Evolutionary conservation across 2,888 invertebrate genomes (phyloP).

Genomic region (Agrochola circellaris): DNA sequence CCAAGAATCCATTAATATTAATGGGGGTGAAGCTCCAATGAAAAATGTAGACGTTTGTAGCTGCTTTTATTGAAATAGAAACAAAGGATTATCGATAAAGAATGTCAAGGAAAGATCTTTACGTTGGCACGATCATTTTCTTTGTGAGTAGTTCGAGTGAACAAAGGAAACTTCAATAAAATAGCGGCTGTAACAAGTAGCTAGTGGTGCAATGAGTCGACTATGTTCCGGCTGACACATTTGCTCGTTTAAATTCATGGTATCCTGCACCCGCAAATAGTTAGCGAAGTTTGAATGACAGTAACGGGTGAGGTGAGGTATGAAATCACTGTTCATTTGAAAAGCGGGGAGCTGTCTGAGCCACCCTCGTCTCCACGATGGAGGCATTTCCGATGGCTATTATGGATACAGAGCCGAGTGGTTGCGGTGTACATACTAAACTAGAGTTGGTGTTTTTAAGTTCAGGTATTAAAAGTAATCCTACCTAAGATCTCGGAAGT

Average conservation of each 20-base stretch:
- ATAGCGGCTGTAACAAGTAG: slow-evolving; percentile 21
- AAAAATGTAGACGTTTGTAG: slow-evolving; percentile 75
- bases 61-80: slow-evolving; percentile 58
- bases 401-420: slow-evolving; percentile 44
- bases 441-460: slow-evolving; percentile 11
- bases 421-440: slow-evolving; percentile 5
- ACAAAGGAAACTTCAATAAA: slow-evolving; percentile 27
- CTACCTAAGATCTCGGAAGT: not conserved
- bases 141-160: slow-evolving; percentile 28
- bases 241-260: slow-evolving; percentile 64
- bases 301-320: slow-evolving; percentile 71
- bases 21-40: slow-evolving; percentile 72
- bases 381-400: slow-evolving; percentile 56
- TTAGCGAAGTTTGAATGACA: slow-evolving; percentile 73
- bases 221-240: slow-evolving; percentile 53
- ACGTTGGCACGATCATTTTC: slow-evolving; percentile 26
- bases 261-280: slow-evolving; percentile 68
- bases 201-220: slow-evolving; percentile 36
- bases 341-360: slow-evolving; percentile 60
- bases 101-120: slow-evolving; percentile 30
- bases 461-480: slow-evolving; percentile 16
- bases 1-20: slow-evolving; percentile 74
- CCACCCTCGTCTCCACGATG: slow-evolving; percentile 62
- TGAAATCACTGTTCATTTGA: slow-evolving; percentile 75
- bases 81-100: slow-evolving; percentile 49